Percentiles rank a stretch among this genome's conserved stretches.
Conservation (phyloP, 2,113 vertebrate species). For the Genyomyrus donnyi region DNA sequence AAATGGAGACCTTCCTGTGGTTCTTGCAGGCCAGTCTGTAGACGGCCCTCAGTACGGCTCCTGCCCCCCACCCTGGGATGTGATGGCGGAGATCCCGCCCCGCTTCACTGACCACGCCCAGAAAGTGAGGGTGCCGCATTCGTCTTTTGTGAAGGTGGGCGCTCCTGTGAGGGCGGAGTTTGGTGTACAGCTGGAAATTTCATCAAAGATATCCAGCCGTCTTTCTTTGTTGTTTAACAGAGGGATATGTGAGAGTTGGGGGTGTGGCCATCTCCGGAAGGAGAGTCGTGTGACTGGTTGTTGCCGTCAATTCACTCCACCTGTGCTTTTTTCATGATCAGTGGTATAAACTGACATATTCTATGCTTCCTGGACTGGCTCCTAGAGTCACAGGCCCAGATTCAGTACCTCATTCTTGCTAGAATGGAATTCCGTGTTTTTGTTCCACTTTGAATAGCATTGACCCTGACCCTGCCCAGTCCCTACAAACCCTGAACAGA, state of each 20-base stretch:
- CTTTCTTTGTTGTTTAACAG: not conserved
- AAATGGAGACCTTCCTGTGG: not conserved
- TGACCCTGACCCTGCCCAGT: not conserved
- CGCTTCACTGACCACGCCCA: slow-evolving; percentile 57
- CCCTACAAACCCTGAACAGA: not conserved
- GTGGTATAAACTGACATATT: not conserved
- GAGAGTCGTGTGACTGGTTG: not conserved
- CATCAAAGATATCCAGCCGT: not conserved
- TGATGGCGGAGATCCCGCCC: slow-evolving; percentile 50
- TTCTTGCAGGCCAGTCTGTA: slow-evolving; percentile 54
- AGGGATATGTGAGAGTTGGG: not conserved
- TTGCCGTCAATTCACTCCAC: not conserved
- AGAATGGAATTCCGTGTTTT: not conserved
- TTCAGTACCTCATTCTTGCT: not conserved
- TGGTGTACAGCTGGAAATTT: not conserved
- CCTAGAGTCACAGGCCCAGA: not conserved
- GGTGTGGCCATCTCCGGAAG: not conserved
- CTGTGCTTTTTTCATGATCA: not conserved
- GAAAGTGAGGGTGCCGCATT: slow-evolving; percentile 62
- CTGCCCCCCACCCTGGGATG: slow-evolving; percentile 66
- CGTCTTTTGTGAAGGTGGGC: slow-evolving; percentile 59
- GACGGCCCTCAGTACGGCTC: slow-evolving; percentile 60
- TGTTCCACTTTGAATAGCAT: not conserved
- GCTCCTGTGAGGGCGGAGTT: not conserved
- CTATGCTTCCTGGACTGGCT: not conserved